Conservation (phyloP, 2,797 vertebrate genomes). For the Neosalanx taihuensis region DNA sequence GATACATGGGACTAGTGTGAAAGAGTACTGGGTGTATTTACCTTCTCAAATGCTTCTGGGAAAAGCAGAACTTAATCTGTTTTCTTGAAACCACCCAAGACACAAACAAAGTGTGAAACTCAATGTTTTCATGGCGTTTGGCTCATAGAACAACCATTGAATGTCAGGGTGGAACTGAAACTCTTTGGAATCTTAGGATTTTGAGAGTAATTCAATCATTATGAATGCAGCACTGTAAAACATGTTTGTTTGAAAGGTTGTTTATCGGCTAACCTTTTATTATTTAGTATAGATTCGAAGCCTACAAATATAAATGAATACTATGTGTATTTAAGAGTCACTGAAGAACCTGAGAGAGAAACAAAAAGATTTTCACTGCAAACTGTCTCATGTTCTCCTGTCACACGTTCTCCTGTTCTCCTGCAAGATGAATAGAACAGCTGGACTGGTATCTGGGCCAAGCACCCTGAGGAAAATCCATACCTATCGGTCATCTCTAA, state of each 20-base stretch:
- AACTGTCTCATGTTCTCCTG: neutral
- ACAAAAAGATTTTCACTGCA: neutral
- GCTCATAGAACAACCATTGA: constrained; percentile 26
- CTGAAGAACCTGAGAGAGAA: neutral
- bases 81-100: neutral
- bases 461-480: constrained; percentile 10
- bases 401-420: neutral
- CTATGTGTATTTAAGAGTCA: neutral
- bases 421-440: constrained; percentile 1
- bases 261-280: neutral
- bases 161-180: constrained; percentile 49
- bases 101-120: constrained; percentile 8
- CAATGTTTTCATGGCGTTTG: constrained; percentile 17
- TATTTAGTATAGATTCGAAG: neutral
- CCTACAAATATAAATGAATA: neutral
- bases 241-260: neutral
- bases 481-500: constrained; percentile 15
- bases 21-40: too few species aligned
- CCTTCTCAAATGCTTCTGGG: too few species aligned
- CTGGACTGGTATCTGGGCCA: constrained; percentile 5
- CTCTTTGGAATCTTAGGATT: constrained; percentile 40
- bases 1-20: too few species aligned
- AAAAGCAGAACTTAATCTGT: too few species aligned
- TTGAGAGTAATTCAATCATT: constrained; percentile 39
- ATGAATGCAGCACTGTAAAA: constrained; percentile 26